Evolutionary conservation across 2,888 invertebrate species (phyloP).

Genomic region (Ptilodon capucinus): DNA sequence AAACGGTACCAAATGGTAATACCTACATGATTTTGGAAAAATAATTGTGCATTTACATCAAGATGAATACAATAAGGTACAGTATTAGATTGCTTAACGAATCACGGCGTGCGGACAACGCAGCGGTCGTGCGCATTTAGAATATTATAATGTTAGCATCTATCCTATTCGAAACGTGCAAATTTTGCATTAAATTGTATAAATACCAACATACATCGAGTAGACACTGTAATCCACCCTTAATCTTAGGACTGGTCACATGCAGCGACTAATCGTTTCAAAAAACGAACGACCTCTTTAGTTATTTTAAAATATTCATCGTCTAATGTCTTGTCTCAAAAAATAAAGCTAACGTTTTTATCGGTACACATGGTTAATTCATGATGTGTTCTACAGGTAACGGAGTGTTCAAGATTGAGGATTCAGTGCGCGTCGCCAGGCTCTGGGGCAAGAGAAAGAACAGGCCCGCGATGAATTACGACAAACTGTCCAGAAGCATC

Average conservation of each 20-base stretch:
- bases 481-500: conserved; percentile 98
- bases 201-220: neutral
- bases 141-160: neutral
- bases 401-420: conserved; percentile 99
- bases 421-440: conserved; percentile 97
- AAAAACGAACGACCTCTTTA: conserved; percentile 7
- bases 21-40: too few relatives aligned
- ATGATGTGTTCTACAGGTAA: conserved; percentile 77
- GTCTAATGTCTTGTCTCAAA: conserved; percentile 28
- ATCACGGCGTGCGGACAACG: neutral
- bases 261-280: neutral
- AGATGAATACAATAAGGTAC: neutral
- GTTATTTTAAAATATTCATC: conserved; percentile 16
- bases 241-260: neutral
- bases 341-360: conserved; percentile 36
- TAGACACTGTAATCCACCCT: neutral
- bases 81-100: neutral
- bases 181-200: neutral
- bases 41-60: too few relatives aligned
- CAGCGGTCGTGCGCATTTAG: neutral
- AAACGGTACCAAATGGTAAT: too few relatives aligned
- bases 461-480: conserved; percentile 99
- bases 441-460: conserved; percentile 99
- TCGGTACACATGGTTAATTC: conserved; percentile 59
- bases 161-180: neutral